A percentile compares a stretch with the other conserved stretches of the same genome.
Evolutionary conservation across 2,797 vertebrate species (phyloP).

Genomic region (Eulemur mongoz): DNA sequence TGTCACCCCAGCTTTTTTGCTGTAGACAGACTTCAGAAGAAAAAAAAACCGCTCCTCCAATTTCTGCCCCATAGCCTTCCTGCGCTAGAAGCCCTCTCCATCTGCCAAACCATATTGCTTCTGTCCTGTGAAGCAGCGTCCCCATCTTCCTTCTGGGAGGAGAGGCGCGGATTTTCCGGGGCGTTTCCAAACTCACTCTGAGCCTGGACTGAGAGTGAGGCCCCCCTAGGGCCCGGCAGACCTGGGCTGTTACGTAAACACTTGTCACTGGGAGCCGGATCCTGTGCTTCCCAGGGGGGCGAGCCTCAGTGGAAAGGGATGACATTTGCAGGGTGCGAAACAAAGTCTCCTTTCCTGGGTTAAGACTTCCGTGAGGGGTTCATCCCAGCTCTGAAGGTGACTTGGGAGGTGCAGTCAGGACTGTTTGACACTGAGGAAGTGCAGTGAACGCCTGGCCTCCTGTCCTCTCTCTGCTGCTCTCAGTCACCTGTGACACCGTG

Average conservation of each 20-base stretch:
- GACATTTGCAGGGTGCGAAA: neutral
- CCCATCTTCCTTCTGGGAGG: neutral
- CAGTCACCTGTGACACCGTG: neutral
- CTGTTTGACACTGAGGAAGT: neutral
- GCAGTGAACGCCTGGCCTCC: neutral
- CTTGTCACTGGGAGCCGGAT: neutral
- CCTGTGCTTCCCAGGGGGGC: neutral
- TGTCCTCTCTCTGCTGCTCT: neutral
- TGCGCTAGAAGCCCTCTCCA: slow-evolving; percentile 3
- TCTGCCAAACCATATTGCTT: slow-evolving; percentile 62
- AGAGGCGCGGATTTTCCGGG: neutral
- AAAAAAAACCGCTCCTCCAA: neutral
- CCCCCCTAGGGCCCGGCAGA: neutral
- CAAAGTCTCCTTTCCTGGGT: neutral
- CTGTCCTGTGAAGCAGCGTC: slow-evolving; percentile 11
- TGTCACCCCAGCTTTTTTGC: slow-evolving; percentile 30
- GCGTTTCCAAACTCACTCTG: neutral
- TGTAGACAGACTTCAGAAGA: slow-evolving; percentile 25
- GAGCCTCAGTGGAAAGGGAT: neutral
- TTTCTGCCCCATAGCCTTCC: slow-evolving; percentile 37
- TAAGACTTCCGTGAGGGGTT: neutral
- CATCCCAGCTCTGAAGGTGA: neutral
- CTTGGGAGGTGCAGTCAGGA: neutral
- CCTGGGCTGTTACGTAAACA: slow-evolving; percentile 44
- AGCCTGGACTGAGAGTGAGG: neutral